Evolutionary conservation across 1,140 invertebrate genomes (phyloP), one percentile per base, ranked within the genome.

Genomic region (Ips typographus): DNA sequence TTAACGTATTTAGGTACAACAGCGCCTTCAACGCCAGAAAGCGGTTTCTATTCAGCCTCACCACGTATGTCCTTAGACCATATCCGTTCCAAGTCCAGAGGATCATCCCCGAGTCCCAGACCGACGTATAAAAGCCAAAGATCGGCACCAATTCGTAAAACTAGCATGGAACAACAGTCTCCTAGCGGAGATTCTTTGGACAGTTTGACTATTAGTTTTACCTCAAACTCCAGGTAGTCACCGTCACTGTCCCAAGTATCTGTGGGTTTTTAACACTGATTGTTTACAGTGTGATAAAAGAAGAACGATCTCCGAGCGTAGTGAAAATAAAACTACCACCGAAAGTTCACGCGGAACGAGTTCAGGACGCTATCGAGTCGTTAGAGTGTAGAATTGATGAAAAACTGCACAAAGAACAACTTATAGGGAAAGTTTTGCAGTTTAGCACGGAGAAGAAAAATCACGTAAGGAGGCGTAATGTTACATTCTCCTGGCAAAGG

Each of bases 401-500:
- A 5, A 82, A 79, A 55, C 80, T 94, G 5, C 82, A 81, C 1
- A 84, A 85, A 38, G 81, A 85, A 4, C 85, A 88, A 40, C 79
- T 90, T 2, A 94, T 96, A 68, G 94, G 94, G 0, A 85, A 43
- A 80, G 85, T 74, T 73, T 73, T 59, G 76, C 75, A 70, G 65
- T 61, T 43, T 38, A 73, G 51, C 49, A 70, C 68, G 36, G 72
- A 69, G 39, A 72, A 63, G 40, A 63, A 57, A n/a, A 70, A 39
- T 68, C 85, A 85, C 44, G 86, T 93, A 40, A 82, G 84, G 1
- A 76, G 82, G 4, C 75, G 82, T 40, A 81, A 82, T 61, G 91
- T 96, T 3, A 92, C 88, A 66, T 96, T 96, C 79, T 90, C 90
- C 51, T 96, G 94, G 94, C 94, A 96, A 82, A 85, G 94, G 52